Evolutionary conservation across 1,140 invertebrate genomes (phyloP).

Genomic region (Bombus impatiens): DNA sequence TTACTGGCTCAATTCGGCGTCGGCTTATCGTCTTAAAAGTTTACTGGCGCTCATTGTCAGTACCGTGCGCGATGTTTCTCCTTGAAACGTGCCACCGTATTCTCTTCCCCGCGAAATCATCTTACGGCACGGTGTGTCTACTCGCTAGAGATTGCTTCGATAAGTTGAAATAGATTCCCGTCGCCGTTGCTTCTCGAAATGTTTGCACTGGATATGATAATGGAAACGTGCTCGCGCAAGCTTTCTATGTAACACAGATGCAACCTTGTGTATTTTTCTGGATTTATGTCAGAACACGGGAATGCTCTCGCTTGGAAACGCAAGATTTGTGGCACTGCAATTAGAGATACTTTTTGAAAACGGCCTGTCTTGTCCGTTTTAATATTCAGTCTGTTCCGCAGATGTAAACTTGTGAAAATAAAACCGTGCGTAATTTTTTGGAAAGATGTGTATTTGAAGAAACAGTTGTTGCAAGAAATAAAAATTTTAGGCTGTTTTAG

Average conservation of each 20-base stretch:
- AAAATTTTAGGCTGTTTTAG: not conserved
- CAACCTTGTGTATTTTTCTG: not conserved
- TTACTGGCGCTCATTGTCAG: not conserved
- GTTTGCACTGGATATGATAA: not conserved
- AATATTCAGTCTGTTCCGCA: not conserved
- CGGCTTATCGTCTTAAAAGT: constrained; percentile 2
- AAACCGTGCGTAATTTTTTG: not conserved
- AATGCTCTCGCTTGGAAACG: not conserved
- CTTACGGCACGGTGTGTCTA: no score
- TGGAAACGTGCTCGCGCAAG: not conserved
- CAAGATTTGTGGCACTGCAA: not conserved
- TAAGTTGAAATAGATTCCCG: constrained; percentile 12
- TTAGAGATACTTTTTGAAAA: not conserved
- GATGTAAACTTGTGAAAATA: not conserved
- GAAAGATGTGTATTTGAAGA: not conserved
- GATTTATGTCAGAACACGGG: not conserved
- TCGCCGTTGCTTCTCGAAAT: not conserved
- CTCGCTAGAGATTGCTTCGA: not conserved
- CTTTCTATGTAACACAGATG: not conserved
- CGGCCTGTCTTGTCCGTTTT: not conserved
- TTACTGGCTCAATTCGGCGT: not conserved
- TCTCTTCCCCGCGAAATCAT: not conserved
- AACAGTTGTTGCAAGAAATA: not conserved
- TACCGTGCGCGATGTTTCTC: not conserved
- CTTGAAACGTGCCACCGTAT: not conserved